phyloP scores from a whole-genome alignment of 2,888 invertebrate genomes.

The Argyresthia albistria region DNA sequence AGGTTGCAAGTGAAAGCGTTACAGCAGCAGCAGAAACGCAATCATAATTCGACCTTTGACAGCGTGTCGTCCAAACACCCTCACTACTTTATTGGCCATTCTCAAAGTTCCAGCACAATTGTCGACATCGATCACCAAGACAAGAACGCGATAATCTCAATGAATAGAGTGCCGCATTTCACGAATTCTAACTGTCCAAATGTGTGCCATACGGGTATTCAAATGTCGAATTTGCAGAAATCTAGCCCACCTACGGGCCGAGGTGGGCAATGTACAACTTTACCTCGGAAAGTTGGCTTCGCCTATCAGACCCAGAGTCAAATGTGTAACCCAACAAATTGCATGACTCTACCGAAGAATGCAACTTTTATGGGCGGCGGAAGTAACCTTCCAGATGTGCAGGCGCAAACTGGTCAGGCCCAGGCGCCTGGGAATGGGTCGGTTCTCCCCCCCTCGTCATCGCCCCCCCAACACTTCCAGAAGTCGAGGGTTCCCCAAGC shows the following conservation, averaged over 20 bases:
- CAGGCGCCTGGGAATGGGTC: constrained; percentile 55
- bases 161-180: constrained; percentile 64
- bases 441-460: constrained; percentile 48
- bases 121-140: constrained; percentile 89
- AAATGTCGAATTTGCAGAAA: constrained; percentile 65
- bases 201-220: constrained; percentile 74
- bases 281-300: constrained; percentile 64
- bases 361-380: constrained; percentile 60
- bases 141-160: constrained; percentile 65
- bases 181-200: constrained; percentile 64
- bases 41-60: constrained; percentile 64
- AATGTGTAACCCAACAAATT: constrained; percentile 59
- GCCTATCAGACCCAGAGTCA: constrained; percentile 56
- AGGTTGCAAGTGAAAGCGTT: constrained; percentile 82
- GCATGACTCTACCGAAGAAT: constrained; percentile 76
- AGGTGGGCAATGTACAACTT: constrained; percentile 53
- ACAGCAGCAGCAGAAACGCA: constrained; percentile 82
- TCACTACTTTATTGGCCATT: constrained; percentile 83
- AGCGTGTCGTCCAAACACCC: constrained; percentile 80
- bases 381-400: constrained; percentile 61
- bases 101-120: constrained; percentile 86
- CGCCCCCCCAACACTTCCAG: constrained; percentile 58
- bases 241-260: constrained; percentile 55
- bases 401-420: constrained; percentile 59
- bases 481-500: constrained; percentile 80